Conservation (phyloP, 2,113 vertebrate genomes). For the Gymnogyps californianus region DNA sequence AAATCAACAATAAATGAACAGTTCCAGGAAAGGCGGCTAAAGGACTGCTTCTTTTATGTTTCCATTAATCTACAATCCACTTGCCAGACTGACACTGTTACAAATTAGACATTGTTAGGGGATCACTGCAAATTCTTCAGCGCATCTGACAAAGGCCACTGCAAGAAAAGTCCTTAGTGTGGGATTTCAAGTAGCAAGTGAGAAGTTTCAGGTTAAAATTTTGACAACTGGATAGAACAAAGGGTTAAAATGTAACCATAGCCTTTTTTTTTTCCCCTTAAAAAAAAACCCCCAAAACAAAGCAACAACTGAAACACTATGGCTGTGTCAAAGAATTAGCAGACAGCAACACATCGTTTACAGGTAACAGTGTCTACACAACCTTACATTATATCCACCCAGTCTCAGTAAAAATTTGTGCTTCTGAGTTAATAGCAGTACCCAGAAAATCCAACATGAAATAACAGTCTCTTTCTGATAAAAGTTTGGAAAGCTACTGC, state of each 20-base stretch:
- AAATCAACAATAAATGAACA: not conserved
- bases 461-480: not conserved
- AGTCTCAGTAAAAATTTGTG: not conserved
- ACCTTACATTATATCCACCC: not conserved
- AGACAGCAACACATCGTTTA: not conserved
- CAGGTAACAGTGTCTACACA: not conserved
- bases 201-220: not conserved
- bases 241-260: not conserved
- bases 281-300: not conserved
- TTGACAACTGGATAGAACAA: not conserved
- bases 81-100: not conserved
- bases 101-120: not conserved
- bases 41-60: not conserved
- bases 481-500: not conserved
- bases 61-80: conserved; percentile 14
- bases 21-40: not conserved
- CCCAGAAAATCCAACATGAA: not conserved
- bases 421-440: not conserved
- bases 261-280: not conserved
- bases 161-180: not conserved
- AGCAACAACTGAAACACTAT: not conserved
- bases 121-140: not conserved
- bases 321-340: not conserved
- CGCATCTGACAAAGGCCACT: not conserved
- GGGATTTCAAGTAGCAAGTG: not conserved